These are phyloP conservation scores for Bemisia tabaci DNA, from an alignment of 1,140 invertebrate genomes.

Conservation along the genomic window DNA sequence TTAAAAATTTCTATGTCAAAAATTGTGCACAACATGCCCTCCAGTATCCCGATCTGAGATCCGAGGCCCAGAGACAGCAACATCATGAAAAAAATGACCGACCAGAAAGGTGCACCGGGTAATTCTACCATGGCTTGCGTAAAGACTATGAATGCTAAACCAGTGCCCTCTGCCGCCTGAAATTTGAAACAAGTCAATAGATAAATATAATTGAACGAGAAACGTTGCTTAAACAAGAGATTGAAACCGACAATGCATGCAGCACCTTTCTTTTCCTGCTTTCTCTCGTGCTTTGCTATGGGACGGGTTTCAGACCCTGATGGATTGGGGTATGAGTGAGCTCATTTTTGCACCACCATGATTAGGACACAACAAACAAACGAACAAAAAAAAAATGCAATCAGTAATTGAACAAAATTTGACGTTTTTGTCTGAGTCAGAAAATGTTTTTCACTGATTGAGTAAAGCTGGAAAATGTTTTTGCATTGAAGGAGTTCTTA, in stretches of 20 bases:
- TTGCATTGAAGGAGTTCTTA: too few species aligned
- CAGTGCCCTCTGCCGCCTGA: constrained; percentile 83
- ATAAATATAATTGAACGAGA: not conserved
- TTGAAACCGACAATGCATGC: not conserved
- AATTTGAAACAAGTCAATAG: constrained; percentile 20
- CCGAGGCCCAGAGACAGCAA: constrained; percentile 74
- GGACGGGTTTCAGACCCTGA: too few species aligned
- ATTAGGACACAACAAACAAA: too few species aligned
- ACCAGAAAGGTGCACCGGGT: constrained; percentile 81
- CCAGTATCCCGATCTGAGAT: constrained; percentile 82
- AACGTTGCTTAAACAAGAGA: not conserved
- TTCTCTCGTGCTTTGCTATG: too few species aligned
- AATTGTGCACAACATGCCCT: constrained; percentile 84
- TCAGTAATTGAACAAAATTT: too few species aligned
- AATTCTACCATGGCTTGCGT: constrained; percentile 83
- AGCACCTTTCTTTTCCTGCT: not conserved
- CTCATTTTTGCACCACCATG: too few species aligned
- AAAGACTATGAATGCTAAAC: constrained; percentile 81
- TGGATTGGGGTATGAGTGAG: not conserved
- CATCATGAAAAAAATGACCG: constrained; percentile 87
- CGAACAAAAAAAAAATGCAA: too few species aligned
- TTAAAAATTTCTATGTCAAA: constrained; percentile 86
- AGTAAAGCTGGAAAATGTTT: too few species aligned
- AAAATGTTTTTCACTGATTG: too few species aligned
- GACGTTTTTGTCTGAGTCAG: too few species aligned